phyloP scores from a whole-genome alignment of 2,797 vertebrate species.

The Enteromius mattozi region DNA sequence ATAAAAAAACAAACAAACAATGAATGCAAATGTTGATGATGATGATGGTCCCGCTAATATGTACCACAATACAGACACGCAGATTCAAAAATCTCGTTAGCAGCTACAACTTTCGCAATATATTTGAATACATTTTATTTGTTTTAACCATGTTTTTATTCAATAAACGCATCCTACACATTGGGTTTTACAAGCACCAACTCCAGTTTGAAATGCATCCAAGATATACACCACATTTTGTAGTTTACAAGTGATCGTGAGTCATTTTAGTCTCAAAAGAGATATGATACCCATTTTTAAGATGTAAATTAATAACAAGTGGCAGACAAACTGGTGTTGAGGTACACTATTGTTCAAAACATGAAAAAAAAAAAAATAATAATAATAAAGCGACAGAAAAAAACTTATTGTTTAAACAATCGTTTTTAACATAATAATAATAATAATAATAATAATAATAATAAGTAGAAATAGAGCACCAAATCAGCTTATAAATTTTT shows the following conservation, averaged over 20 bases:
- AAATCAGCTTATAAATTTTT: neutral
- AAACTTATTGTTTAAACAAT: neutral
- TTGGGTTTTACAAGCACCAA: conserved; percentile 2
- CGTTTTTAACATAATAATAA: neutral
- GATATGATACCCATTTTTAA: neutral
- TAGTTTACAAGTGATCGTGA: neutral
- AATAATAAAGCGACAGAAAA: neutral
- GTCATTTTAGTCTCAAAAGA: neutral
- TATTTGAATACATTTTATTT: neutral
- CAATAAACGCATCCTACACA: neutral
- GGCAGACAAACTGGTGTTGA: neutral
- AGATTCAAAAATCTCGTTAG: conserved; percentile 6
- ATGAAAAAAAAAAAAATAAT: too few relatives aligned
- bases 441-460: neutral
- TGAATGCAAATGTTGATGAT: conserved; percentile 26
- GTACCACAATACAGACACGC: neutral
- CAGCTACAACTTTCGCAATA: neutral
- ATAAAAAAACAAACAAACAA: conserved; percentile 11
- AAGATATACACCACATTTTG: conserved; percentile 1
- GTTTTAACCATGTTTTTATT: neutral
- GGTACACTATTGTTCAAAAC: neutral
- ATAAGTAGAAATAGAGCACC: neutral
- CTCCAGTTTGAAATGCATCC: neutral
- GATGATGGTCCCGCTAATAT: neutral
- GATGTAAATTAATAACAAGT: neutral